These are phyloP conservation scores for Chelon auratus DNA, from an alignment of 2,797 vertebrate species.

Conservation along the genomic window DNA sequence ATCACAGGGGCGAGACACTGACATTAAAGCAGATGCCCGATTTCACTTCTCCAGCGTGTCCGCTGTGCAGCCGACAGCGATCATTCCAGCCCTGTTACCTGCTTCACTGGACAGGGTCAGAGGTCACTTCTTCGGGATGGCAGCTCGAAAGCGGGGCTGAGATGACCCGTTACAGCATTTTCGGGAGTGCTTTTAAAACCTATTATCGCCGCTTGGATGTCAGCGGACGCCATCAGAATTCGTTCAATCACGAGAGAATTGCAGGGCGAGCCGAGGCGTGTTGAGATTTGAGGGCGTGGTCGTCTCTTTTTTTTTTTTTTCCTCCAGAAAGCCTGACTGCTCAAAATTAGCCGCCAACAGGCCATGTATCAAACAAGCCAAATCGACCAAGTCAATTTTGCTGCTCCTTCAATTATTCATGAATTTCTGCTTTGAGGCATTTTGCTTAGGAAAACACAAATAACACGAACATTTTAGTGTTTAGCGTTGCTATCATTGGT, in stretches of 20 bases:
- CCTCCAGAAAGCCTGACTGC: conserved; percentile 18
- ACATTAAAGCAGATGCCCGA: conserved; percentile 74
- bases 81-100: conserved; percentile 81
- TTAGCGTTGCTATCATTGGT: conserved; percentile 50
- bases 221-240: conserved; percentile 55
- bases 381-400: conserved; percentile 57
- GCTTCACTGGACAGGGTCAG: conserved; percentile 80
- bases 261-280: background rate
- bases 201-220: conserved; percentile 64
- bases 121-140: conserved; percentile 59
- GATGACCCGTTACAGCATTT: conserved; percentile 43
- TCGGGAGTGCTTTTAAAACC: conserved; percentile 74
- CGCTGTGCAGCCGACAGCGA: conserved; percentile 72
- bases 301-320: conserved; percentile 9
- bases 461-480: conserved; percentile 32
- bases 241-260: conserved; percentile 49
- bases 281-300: conserved; percentile 58
- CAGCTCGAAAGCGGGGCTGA: conserved; percentile 51
- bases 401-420: conserved; percentile 68
- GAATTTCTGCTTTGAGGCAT: conserved; percentile 53
- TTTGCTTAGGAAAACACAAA: conserved; percentile 60
- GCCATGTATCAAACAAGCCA: conserved; percentile 38
- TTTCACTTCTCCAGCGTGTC: conserved; percentile 65
- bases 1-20: conserved; percentile 68
- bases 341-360: conserved; percentile 47